These are phyloP conservation scores for Tetramorium alpestre DNA, from an alignment of 1,140 invertebrate genomes.

Conservation along the genomic window DNA sequence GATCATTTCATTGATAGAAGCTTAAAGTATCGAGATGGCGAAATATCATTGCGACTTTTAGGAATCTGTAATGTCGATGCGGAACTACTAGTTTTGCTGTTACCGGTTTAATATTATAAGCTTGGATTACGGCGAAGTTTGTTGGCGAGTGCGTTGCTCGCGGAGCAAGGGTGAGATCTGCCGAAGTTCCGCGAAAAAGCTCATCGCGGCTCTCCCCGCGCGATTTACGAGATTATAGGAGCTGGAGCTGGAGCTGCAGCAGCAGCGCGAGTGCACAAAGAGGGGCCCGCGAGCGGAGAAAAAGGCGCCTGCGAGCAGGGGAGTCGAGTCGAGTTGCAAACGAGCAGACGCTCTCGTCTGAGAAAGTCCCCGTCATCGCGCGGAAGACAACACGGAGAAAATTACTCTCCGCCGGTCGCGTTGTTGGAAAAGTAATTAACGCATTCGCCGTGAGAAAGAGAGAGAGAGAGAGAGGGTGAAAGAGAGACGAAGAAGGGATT, in stretches of 20 bases:
- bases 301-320: background rate
- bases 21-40: conserved; percentile 6
- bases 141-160: background rate
- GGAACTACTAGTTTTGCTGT: conserved; percentile 1
- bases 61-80: conserved; percentile 13
- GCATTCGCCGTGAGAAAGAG: conserved; percentile 4
- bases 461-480: background rate
- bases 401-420: conserved; percentile 25
- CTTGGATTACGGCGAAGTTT: conserved; percentile 32
- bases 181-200: conserved; percentile 30
- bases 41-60: conserved; percentile 28
- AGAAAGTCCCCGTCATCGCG: conserved; percentile 11
- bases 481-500: background rate
- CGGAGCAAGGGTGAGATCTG: background rate
- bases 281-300: background rate
- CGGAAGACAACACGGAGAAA: conserved; percentile 40
- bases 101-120: conserved; percentile 46
- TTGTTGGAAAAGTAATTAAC: conserved; percentile 55
- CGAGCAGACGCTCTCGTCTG: background rate
- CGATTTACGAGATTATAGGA: conserved; percentile 14
- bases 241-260: background rate
- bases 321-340: conserved; percentile 7
- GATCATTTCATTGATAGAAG: background rate
- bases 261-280: background rate
- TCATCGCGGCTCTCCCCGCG: conserved; percentile 1